These are phyloP conservation scores for Xanthorhoe designata DNA, from an alignment of 2,888 invertebrate species.

Conservation along the genomic window DNA sequence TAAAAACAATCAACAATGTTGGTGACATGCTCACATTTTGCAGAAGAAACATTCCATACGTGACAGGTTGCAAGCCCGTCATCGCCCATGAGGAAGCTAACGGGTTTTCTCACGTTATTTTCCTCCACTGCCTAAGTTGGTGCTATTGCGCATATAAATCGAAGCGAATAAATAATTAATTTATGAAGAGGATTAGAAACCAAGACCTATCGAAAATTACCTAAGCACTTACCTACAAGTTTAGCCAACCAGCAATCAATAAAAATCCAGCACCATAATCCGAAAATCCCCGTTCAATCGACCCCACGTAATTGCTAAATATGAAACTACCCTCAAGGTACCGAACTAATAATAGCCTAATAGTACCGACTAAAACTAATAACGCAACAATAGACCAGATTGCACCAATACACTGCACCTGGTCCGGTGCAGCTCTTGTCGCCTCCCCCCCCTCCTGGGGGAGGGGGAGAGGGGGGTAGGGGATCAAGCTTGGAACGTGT, in stretches of 20 bases:
- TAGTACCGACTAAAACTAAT: slow-evolving; percentile 57
- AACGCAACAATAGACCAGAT: slow-evolving; percentile 68
- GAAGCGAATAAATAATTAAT: no score
- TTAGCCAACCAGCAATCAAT: not conserved
- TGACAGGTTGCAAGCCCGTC: no score
- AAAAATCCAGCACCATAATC: not conserved
- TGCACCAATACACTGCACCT: slow-evolving; percentile 76
- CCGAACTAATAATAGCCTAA: slow-evolving; percentile 47
- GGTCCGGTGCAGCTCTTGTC: slow-evolving; percentile 62
- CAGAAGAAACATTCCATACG: no score
- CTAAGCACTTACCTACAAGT: no score
- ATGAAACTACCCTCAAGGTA: slow-evolving; percentile 40
- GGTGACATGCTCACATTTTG: no score
- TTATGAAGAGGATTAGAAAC: no score
- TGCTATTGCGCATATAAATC: no score
- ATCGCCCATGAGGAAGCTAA: no score
- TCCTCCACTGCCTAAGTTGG: no score
- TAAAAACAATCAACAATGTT: no score
- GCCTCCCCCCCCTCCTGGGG: slow-evolving; percentile 47
- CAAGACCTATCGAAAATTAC: no score
- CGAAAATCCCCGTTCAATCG: slow-evolving; percentile 24
- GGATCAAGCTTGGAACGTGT: slow-evolving; percentile 58
- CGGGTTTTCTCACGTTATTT: no score
- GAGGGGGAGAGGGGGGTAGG: slow-evolving; percentile 43
- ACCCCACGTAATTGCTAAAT: slow-evolving; percentile 35